Conservation (phyloP, 1,140 invertebrate species). For the Drosophila aff. region DNA sequence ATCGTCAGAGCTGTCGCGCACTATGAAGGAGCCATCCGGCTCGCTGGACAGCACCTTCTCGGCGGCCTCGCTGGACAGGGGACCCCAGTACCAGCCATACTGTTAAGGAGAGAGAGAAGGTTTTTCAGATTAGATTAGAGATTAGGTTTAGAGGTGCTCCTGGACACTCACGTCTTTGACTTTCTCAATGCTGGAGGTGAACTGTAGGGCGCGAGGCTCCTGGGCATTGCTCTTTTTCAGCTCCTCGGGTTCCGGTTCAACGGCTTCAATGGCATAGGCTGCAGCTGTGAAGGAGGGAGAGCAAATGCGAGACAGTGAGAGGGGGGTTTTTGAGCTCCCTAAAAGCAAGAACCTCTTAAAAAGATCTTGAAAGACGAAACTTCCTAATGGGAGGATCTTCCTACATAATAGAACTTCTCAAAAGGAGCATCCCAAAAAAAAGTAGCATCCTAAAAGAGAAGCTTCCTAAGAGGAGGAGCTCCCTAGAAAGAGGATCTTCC, state of each 20-base stretch:
- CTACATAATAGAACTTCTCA: too few species aligned
- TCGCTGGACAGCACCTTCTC: constrained; percentile 97
- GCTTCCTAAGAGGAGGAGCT: too few species aligned
- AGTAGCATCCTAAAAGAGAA: too few species aligned
- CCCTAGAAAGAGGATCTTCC: too few species aligned
- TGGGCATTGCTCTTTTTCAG: constrained; percentile 55
- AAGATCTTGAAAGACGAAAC: too few species aligned
- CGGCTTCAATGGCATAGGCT: constrained; percentile 76
- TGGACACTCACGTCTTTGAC: constrained; percentile 93
- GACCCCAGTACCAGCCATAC: constrained; percentile 99
- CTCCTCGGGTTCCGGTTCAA: constrained; percentile 68
- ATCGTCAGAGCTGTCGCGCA: constrained; percentile 98
- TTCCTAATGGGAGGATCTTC: too few species aligned
- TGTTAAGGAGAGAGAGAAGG: constrained; percentile 72
- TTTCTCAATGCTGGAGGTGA: constrained; percentile 96
- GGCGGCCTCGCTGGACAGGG: constrained; percentile 96
- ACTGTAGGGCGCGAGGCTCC: constrained; percentile 88
- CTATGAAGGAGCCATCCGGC: constrained; percentile 97
- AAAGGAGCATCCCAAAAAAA: too few species aligned
- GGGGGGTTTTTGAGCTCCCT: not conserved
- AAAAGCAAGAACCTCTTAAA: too few species aligned
- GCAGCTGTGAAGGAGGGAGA: constrained; percentile 1
- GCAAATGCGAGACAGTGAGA: too few species aligned
- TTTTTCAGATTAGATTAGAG: not conserved
- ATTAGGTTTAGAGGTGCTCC: too few species aligned